Percentiles rank a stretch among this genome's conserved stretches.
Evolutionary conservation across 2,888 invertebrate genomes (phyloP).

Genomic region (Brenthis hecate): DNA sequence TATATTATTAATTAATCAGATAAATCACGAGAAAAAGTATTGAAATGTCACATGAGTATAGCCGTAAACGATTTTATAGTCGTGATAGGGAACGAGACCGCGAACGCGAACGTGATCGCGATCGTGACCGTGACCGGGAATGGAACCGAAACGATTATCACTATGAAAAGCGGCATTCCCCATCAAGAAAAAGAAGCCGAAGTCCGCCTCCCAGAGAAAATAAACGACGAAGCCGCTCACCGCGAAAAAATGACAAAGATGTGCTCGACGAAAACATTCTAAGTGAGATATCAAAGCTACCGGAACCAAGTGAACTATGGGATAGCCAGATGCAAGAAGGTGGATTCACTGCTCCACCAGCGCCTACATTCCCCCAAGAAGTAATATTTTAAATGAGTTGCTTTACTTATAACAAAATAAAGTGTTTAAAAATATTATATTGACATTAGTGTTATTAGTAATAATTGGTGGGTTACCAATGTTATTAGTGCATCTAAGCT

Average conservation of each 20-base stretch:
- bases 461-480: neutral
- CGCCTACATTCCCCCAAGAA: slow-evolving; percentile 40
- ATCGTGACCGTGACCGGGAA: slow-evolving; percentile 43
- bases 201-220: slow-evolving; percentile 52
- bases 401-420: neutral
- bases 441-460: neutral
- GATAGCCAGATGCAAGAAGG: slow-evolving; percentile 66
- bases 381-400: slow-evolving; percentile 27
- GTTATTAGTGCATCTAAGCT: neutral
- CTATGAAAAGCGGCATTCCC: slow-evolving; percentile 46
- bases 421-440: neutral
- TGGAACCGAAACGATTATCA: slow-evolving; percentile 54
- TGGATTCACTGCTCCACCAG: slow-evolving; percentile 28
- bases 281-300: slow-evolving; percentile 70
- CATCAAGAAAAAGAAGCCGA: slow-evolving; percentile 58
- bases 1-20: neutral
- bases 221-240: slow-evolving; percentile 63
- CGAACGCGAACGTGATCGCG: slow-evolving; percentile 39
- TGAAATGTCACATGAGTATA: slow-evolving; percentile 46
- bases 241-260: slow-evolving; percentile 66
- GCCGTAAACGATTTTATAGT: slow-evolving; percentile 42
- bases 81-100: slow-evolving; percentile 41
- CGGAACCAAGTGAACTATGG: slow-evolving; percentile 74
- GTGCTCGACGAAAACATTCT: slow-evolving; percentile 70
- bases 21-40: slow-evolving; percentile 4